Evolutionary conservation across 37 sponge, comb jelly and placozoan species (phyloP), one percentile per base, ranked within the genome.

Genomic region (Bolinopsis microptera): DNA sequence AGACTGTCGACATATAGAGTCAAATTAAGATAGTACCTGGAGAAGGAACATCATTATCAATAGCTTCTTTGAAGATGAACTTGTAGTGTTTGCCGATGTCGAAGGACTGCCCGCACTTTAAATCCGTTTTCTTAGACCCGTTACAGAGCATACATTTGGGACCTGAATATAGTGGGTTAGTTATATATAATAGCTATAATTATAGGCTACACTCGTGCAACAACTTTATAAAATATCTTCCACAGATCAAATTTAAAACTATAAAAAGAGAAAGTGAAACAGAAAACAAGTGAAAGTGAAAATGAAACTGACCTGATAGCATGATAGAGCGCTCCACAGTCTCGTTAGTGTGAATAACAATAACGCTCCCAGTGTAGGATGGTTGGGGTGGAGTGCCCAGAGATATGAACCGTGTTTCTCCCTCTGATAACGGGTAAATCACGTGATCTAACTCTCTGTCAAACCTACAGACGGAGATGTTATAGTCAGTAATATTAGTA

Each of bases 341-440:
- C 38, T 80, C 82, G 37, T 31, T 33, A 21, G 82, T 80, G 37
- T 80, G 82, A 28, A 70, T 70, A 2, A 70, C 74, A 3, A 70
- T 70, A 2, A 70, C 74, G 74, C 21, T 9, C 2, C 74, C 74
- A 3, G 74, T 3, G 3, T n/a, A 26, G 25, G 28, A 26, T 9
- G 82, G 30, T 24, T 16, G 1, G 3, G 82, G 82, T 34, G 30
- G 8, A 8, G 22, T 31, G 16, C 16, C 82, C 35, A 34, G 37
- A 35, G 37, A 35, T 5, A 36, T 5, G 37, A 80, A 80, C 3
- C 16, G 37, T 34, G 82, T 80, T 30, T 36, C 82, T 35, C 82
- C 82, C 33, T 80, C 82, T 34, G 38, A 36, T 37, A 80, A 3
- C 38, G 82, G 82, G 38, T 80, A 80, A 1, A 80, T 35, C 82